phyloP scores from a whole-genome alignment of 2,888 invertebrate genomes.

The Pammene aurita region DNA sequence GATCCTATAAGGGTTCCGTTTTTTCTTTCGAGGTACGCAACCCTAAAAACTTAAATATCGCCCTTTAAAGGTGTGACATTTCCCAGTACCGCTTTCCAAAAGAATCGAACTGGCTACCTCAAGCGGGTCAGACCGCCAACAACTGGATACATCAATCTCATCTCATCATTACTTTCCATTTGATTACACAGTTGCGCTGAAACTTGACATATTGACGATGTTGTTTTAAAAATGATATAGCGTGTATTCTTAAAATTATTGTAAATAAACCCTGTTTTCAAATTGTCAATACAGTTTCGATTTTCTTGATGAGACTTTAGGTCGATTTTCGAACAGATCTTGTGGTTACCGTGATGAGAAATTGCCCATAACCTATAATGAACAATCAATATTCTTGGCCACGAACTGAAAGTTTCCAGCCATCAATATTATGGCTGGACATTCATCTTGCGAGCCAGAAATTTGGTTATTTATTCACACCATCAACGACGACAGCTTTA shows the following conservation, averaged over 20 bases:
- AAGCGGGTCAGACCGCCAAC: not conserved
- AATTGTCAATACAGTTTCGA: not conserved
- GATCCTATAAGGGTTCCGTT: too few relatives aligned
- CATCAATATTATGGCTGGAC: slow-evolving; percentile 13
- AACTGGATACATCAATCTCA: not conserved
- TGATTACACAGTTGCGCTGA: slow-evolving; percentile 16
- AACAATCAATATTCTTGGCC: slow-evolving; percentile 23
- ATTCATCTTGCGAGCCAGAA: slow-evolving; percentile 10
- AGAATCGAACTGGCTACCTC: slow-evolving; percentile 5
- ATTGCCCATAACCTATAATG: slow-evolving; percentile 23
- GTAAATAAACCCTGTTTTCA: not conserved
- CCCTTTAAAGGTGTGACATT: not conserved
- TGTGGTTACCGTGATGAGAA: not conserved
- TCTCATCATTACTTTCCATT: slow-evolving; percentile 23
- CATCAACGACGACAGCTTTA: not conserved
- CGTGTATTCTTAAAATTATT: slow-evolving; percentile 5
- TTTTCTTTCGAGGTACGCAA: too few relatives aligned
- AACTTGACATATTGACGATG: slow-evolving; percentile 27
- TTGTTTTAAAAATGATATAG: slow-evolving; percentile 24
- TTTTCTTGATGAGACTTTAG: too few relatives aligned
- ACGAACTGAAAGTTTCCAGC: slow-evolving; percentile 12
- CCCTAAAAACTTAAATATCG: not conserved
- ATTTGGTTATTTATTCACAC: slow-evolving; percentile 20
- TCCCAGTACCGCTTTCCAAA: slow-evolving; percentile 8
- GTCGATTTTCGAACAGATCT: not conserved